Evolutionary conservation across 1,140 invertebrate species (phyloP).

Genomic region (Drosophila kohkoa): DNA sequence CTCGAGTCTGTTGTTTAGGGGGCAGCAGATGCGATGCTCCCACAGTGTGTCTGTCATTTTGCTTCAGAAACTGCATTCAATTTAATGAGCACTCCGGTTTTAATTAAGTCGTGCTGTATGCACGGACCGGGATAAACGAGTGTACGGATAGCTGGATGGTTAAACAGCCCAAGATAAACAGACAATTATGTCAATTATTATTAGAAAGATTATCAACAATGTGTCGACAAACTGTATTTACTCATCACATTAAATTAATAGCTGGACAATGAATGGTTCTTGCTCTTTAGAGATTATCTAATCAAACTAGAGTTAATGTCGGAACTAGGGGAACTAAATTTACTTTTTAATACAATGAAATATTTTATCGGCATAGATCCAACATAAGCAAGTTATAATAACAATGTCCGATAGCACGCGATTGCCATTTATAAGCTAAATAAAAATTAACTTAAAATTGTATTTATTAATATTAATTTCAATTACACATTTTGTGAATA

Average conservation of each 20-base stretch:
- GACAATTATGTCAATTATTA: conserved; percentile 34
- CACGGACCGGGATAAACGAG: conserved; percentile 16
- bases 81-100: conserved; percentile 70
- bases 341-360: no score
- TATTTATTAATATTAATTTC: no score
- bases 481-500: no score
- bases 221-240: not conserved
- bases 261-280: no score
- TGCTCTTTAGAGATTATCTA: no score
- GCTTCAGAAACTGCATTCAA: conserved; percentile 60
- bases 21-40: conserved; percentile 52
- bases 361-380: no score
- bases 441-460: no score
- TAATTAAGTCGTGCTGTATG: conserved; percentile 65
- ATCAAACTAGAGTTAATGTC: no score
- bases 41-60: conserved; percentile 58
- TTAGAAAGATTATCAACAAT: conserved; percentile 5
- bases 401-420: no score
- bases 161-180: conserved; percentile 4
- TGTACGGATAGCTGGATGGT: conserved; percentile 3
- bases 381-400: no score
- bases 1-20: conserved; percentile 11
- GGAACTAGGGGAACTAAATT: no score
- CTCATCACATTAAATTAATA: not conserved
- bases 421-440: no score